Evolutionary conservation across 2,113 vertebrate genomes (phyloP).

Genomic region (Choloepus hoffmanni): DNA sequence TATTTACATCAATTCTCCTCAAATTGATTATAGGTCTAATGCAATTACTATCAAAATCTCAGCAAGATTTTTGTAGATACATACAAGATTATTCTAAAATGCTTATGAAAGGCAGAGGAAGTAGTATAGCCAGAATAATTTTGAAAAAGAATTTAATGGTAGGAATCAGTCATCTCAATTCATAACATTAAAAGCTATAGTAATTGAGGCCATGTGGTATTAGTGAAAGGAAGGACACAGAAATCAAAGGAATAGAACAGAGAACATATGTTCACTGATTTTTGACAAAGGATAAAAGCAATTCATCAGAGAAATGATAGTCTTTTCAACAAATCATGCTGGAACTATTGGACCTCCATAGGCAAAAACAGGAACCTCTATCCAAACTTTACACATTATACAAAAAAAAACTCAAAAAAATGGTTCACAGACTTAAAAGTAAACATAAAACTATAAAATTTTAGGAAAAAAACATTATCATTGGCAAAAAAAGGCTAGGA

Average conservation of each 20-base stretch:
- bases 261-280: neutral
- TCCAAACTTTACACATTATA: neutral
- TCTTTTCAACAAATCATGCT: neutral
- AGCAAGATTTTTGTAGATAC: neutral
- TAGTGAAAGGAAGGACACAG: neutral
- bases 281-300: neutral
- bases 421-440: neutral
- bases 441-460: neutral
- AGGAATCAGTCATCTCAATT: neutral
- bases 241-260: neutral
- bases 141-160: neutral
- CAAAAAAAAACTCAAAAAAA: neutral
- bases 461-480: neutral
- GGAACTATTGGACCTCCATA: neutral
- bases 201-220: neutral
- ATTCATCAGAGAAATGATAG: neutral
- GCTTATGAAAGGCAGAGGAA: neutral
- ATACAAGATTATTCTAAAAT: neutral
- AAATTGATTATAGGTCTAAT: neutral
- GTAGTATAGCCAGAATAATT: neutral
- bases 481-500: neutral
- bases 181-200: neutral
- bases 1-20: neutral
- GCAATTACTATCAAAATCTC: neutral
- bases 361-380: neutral